A percentile compares a stretch with the other conserved stretches of the same genome.
Evolutionary conservation across 2,113 vertebrate genomes (phyloP).

Genomic region (Muntiacus reevesi): DNA sequence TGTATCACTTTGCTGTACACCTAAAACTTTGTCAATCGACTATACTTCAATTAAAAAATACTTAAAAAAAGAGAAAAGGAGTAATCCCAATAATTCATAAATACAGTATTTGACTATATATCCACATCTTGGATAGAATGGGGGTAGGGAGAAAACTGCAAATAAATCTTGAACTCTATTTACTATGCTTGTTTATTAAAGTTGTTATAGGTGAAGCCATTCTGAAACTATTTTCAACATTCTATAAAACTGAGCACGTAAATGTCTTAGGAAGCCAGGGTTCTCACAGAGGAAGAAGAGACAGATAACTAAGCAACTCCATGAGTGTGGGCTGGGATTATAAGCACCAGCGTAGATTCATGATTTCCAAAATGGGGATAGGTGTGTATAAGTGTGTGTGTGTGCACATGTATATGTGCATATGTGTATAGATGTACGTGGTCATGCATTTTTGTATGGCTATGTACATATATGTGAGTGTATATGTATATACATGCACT

Average conservation of each 20-base stretch:
- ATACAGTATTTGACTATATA: neutral
- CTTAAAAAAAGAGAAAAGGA: neutral
- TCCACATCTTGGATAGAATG: neutral
- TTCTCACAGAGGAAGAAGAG: neutral
- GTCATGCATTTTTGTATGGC: neutral
- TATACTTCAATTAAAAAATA: neutral
- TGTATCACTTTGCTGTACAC: neutral
- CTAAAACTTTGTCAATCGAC: neutral
- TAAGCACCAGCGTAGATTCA: neutral
- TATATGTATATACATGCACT: neutral
- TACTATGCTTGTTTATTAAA: neutral
- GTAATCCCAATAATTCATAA: neutral
- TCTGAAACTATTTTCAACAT: neutral
- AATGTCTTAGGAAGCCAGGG: neutral
- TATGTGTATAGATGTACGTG: neutral
- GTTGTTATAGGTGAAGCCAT: neutral
- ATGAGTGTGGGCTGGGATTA: neutral
- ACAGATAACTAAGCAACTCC: neutral
- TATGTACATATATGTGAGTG: neutral
- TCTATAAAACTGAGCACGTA: neutral
- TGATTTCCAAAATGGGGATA: neutral
- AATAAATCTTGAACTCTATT: neutral
- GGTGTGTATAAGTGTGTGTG: neutral
- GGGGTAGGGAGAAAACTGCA: neutral
- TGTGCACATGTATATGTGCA: neutral